phyloP scores from a whole-genome alignment of 2,888 invertebrate species.

The Phytoseiulus persimilis region DNA sequence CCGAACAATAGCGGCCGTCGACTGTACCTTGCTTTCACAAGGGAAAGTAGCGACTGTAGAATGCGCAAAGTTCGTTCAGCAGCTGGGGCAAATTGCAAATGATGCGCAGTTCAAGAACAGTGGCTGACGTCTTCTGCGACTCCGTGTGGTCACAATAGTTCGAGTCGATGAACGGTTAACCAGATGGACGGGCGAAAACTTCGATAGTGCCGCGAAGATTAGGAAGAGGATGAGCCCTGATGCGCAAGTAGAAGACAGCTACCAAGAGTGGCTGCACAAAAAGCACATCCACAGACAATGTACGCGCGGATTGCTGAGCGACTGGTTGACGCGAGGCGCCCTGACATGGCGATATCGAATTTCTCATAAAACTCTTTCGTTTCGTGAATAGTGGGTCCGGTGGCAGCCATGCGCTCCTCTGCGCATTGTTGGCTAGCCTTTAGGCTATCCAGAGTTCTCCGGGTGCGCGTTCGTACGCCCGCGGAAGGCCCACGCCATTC shows the following conservation, averaged over 20 bases:
- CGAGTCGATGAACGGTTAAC: neutral
- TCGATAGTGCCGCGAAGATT: neutral
- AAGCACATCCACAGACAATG: neutral
- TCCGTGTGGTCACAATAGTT: neutral
- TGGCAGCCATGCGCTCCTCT: neutral
- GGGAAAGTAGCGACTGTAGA: neutral
- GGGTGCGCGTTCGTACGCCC: neutral
- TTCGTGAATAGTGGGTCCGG: neutral
- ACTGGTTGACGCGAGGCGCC: neutral
- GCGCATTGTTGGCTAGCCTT: neutral
- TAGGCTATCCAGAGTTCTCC: neutral
- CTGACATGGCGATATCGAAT: neutral
- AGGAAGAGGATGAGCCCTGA: neutral
- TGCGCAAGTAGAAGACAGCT: neutral
- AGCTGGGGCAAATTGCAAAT: too few species aligned
- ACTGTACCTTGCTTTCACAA: neutral
- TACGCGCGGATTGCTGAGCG: neutral
- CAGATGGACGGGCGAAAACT: neutral
- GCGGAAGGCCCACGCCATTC: neutral
- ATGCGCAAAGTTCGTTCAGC: neutral
- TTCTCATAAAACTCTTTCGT: neutral
- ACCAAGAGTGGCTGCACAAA: neutral
- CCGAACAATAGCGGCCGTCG: neutral
- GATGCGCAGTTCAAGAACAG: neutral
- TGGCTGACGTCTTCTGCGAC: neutral